These are phyloP conservation scores for Chiridota heheva DNA, from an alignment of 35 echinoderm and acorn worm genomes.

Conservation along the genomic window DNA sequence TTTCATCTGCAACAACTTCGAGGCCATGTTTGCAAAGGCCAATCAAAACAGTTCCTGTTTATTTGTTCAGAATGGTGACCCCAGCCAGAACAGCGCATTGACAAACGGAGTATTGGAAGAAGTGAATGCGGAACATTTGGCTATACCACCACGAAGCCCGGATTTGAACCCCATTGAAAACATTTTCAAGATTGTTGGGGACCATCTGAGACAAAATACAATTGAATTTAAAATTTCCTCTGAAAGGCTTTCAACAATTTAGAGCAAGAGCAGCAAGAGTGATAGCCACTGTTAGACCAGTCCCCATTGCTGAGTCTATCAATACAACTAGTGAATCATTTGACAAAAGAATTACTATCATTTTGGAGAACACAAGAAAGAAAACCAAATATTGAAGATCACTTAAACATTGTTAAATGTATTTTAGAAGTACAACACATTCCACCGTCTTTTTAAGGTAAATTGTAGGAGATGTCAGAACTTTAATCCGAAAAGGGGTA, in stretches of 20 bases:
- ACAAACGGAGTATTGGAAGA: neutral
- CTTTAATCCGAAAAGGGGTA: too few relatives aligned
- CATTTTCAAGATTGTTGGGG: constrained; percentile 16
- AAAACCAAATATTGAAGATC: neutral
- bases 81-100: neutral
- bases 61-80: constrained; percentile 22
- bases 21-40: constrained; percentile 4
- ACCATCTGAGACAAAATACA: constrained; percentile 6
- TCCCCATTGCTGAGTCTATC: constrained; percentile 35
- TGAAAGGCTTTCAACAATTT: constrained; percentile 35
- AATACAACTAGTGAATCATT: constrained; percentile 45
- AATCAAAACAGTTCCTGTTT: constrained; percentile 1
- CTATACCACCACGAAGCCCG: constrained; percentile 25
- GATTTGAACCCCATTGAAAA: constrained; percentile 44
- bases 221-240: neutral
- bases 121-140: neutral
- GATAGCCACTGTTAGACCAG: constrained; percentile 36
- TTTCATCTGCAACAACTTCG: constrained; percentile 30
- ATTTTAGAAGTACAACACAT: too few relatives aligned
- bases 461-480: too few relatives aligned
- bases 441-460: too few relatives aligned
- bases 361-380: neutral
- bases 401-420: too few relatives aligned
- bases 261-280: constrained; percentile 22
- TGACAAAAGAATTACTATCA: neutral